Evolutionary conservation across 2,113 vertebrate species (phyloP), one percentile per base, ranked within the genome.

Genomic region (Butorides virescens): DNA sequence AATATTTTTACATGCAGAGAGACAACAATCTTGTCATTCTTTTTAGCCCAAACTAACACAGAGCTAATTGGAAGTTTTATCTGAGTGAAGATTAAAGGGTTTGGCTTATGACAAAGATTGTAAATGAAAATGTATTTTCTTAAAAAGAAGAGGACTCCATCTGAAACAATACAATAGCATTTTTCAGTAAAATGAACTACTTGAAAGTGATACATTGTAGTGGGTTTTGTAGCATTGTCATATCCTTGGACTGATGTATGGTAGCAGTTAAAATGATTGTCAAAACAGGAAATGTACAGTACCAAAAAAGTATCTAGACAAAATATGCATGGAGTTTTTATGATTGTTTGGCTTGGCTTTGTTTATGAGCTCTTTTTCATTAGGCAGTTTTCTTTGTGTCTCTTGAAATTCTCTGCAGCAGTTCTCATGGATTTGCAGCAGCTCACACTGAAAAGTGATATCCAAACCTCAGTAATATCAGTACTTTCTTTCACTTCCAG

Each of bases 241-340:
- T 90, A 94, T 83, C 59, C 37, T 79, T 95, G 62, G 82, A 92
- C 86, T 94, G 95, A 95, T 95, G 59, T 91, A 96, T 96, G 86
- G 77, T 80, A 94, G 88, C 88, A 91, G 95, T 94, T 95, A 97
- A 95, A 95, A 92, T 83, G 70, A 88, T 94, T 95, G 95, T 96
- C 95, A 95, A 96, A 97, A 94, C 90, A 96, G 85, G 70, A 93
- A 96, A 95, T 78, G 27, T 92, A 96, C 59, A 91, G 65, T 77
- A 86, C 59, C 58, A 95, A 92, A 95, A 92, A 97, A 90, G 53
- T 37, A 89, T 79, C 85, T 94, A 88, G 76, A 91, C 79, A 92
- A 92, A 97, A 88, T 85, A 95, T 86, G 78, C 80, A 52, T 22
- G 16, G 50, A 86, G 49, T 55, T 95, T 93, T 94, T 93, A 85